Evolutionary conservation across 2,888 invertebrate genomes (phyloP).

Genomic region (Meiosimyza platycephala): DNA sequence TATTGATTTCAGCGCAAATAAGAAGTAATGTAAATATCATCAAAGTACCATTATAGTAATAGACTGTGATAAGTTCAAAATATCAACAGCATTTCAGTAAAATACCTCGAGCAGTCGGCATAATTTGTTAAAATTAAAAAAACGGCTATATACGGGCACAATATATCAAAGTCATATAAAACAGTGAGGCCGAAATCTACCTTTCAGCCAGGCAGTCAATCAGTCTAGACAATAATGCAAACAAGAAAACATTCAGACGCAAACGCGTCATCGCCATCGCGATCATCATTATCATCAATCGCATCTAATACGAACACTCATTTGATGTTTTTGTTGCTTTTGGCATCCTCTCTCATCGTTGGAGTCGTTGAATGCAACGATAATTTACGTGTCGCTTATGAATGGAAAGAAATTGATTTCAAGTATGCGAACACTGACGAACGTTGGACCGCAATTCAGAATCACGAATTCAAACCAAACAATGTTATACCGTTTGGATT

Average conservation of each 20-base stretch:
- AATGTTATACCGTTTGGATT: conserved; percentile 81
- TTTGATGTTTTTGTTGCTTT: conserved; percentile 16
- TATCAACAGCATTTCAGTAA: not conserved
- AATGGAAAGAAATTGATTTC: conserved; percentile 81
- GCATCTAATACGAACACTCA: not conserved
- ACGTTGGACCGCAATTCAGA: conserved; percentile 72
- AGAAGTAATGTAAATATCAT: no score
- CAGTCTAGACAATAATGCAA: conserved; percentile 13
- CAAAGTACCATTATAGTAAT: not conserved
- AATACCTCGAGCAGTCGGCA: no score
- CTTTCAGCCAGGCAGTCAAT: not conserved
- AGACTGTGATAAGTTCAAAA: conserved; percentile 20
- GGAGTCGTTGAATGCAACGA: conserved; percentile 68
- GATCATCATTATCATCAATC: conserved; percentile 8
- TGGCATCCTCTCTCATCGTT: conserved; percentile 4
- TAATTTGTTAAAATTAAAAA: no score
- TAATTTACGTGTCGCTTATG: conserved; percentile 76
- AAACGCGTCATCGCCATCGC: conserved; percentile 16
- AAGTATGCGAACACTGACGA: conserved; percentile 72
- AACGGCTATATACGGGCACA: not conserved
- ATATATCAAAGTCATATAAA: not conserved
- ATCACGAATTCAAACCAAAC: conserved; percentile 74
- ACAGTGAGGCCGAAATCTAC: conserved; percentile 24
- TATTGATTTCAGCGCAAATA: no score
- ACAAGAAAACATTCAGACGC: conserved; percentile 16